A percentile compares a stretch with the other conserved stretches of the same genome.
phyloP scores from a whole-genome alignment of 2,797 vertebrate species.

The Protonibea diacanthus region DNA sequence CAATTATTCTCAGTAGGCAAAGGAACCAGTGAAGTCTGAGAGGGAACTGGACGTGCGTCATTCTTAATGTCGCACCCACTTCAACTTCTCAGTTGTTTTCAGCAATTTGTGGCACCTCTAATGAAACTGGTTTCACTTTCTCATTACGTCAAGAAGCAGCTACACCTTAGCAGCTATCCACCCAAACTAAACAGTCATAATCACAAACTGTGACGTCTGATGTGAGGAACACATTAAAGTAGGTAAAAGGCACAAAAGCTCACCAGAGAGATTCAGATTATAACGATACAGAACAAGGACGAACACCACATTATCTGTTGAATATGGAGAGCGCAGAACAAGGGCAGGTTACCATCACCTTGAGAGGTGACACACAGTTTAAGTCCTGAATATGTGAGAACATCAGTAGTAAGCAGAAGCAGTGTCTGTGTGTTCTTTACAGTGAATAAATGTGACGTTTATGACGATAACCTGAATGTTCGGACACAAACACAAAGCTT shows the following conservation, averaged over 20 bases:
- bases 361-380: background rate
- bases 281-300: background rate
- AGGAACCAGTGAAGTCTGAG: conserved; percentile 32
- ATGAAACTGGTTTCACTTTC: conserved; percentile 41
- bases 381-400: background rate
- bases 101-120: conserved; percentile 13
- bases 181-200: conserved; percentile 29
- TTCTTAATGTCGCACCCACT: conserved; percentile 30
- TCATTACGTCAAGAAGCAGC: conserved; percentile 35
- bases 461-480: too few relatives aligned
- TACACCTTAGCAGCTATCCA: background rate
- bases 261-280: background rate
- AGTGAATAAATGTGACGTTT: too few relatives aligned
- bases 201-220: background rate
- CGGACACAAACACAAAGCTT: too few relatives aligned
- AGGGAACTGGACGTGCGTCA: conserved; percentile 52
- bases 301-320: background rate
- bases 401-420: too few relatives aligned
- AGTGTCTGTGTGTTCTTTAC: too few relatives aligned
- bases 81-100: conserved; percentile 18
- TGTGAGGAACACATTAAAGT: background rate
- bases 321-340: background rate
- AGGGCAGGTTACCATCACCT: background rate
- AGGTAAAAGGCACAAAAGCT: background rate
- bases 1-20: conserved; percentile 39